Conservation (phyloP, 1,140 invertebrate genomes). For the Drosophila paulistorum region DNA sequence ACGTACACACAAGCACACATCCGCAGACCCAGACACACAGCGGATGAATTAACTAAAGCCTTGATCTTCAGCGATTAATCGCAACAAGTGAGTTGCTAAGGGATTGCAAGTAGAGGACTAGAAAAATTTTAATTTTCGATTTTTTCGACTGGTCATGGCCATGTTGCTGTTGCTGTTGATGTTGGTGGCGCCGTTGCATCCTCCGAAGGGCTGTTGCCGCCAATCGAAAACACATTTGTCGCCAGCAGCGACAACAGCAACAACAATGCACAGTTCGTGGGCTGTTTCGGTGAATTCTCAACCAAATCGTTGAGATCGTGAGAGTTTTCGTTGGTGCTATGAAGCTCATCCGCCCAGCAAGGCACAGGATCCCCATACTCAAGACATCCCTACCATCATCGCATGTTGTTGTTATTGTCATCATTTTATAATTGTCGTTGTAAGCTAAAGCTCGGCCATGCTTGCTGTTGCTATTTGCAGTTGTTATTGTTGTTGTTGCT, state of each 20-base stretch:
- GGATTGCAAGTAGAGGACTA: constrained; percentile 12
- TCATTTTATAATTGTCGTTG: constrained; percentile 82
- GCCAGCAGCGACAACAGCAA: constrained; percentile 49
- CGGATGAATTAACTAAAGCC: constrained; percentile 71
- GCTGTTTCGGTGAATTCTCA: constrained; percentile 76
- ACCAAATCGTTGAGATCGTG: constrained; percentile 55
- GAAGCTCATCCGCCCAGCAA: not conserved
- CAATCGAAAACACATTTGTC: constrained; percentile 82
- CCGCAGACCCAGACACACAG: constrained; percentile 13
- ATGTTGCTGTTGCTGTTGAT: constrained; percentile 51
- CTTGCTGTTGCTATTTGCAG: constrained; percentile 68
- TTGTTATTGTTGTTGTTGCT: constrained; percentile 61
- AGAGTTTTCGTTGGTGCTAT: constrained; percentile 42
- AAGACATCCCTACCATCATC: constrained; percentile 55
- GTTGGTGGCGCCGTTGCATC: constrained; percentile 58
- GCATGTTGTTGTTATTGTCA: constrained; percentile 81
- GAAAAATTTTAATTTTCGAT: constrained; percentile 68
- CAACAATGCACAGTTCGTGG: constrained; percentile 72
- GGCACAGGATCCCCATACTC: not conserved
- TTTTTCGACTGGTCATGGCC: constrained; percentile 37
- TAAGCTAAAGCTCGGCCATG: constrained; percentile 62
- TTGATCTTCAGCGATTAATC: constrained; percentile 78
- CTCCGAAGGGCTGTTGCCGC: constrained; percentile 48
- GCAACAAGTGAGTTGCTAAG: constrained; percentile 56
- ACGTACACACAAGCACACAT: constrained; percentile 29